Evolutionary conservation across 2,797 vertebrate genomes (phyloP).

Genomic region (Hoplostethus mediterraneus): DNA sequence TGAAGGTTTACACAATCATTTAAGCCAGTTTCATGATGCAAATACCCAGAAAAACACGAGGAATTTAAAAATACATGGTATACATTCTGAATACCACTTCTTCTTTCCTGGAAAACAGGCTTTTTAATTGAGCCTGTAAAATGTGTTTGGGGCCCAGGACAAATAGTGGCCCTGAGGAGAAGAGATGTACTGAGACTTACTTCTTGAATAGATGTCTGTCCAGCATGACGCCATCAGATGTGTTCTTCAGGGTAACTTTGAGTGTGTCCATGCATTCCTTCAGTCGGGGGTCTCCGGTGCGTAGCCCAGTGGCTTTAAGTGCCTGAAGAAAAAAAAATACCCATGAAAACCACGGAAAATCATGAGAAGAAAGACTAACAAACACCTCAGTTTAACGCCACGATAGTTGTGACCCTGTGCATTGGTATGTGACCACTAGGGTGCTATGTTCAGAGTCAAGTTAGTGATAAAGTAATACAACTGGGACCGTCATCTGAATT

Average conservation of each 20-base stretch:
- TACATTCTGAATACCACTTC: too few species aligned
- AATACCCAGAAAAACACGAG: too few species aligned
- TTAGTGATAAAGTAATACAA: not conserved
- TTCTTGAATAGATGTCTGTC: slow-evolving; percentile 98
- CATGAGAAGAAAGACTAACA: too few species aligned
- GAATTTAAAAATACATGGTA: too few species aligned
- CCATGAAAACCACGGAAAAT: not conserved
- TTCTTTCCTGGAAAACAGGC: too few species aligned
- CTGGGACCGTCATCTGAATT: not conserved
- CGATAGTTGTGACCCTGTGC: not conserved
- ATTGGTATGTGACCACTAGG: too few species aligned
- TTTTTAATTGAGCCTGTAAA: too few species aligned
- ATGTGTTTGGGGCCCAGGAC: not conserved
- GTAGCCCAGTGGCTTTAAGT: slow-evolving; percentile 95
- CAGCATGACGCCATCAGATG: slow-evolving; percentile 94
- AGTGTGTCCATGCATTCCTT: slow-evolving; percentile 99
- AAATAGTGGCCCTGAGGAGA: not conserved
- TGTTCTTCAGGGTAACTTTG: slow-evolving; percentile 92
- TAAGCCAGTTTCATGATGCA: too few species aligned
- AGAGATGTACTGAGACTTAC: slow-evolving; percentile 76
- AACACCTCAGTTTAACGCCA: not conserved
- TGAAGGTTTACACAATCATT: too few species aligned
- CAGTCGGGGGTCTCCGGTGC: slow-evolving; percentile 94
- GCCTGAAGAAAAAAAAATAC: slow-evolving; percentile 81
- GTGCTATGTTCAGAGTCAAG: not conserved